Evolutionary conservation across 2,113 vertebrate species (phyloP).

Genomic region (Choloepus hoffmanni): DNA sequence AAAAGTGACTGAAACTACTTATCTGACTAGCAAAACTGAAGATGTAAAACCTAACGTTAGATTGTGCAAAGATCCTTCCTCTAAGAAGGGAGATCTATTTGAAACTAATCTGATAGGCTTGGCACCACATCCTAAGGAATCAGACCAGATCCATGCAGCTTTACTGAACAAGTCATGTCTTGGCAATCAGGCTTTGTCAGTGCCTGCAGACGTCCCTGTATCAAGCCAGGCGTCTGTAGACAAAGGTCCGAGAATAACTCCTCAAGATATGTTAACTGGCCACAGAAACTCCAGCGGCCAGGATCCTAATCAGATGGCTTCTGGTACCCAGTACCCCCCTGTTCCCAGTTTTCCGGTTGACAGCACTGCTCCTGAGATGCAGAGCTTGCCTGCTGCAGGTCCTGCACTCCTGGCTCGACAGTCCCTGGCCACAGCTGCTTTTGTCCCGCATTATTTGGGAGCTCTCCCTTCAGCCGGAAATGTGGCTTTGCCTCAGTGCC

Average conservation of each 20-base stretch:
- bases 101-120: not conserved
- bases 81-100: constrained; percentile 37
- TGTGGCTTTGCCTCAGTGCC: constrained; percentile 84
- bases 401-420: constrained; percentile 84
- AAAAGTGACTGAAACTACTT: constrained; percentile 74
- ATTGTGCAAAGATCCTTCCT: constrained; percentile 39
- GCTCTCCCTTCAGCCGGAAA: constrained; percentile 73
- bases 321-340: constrained; percentile 81
- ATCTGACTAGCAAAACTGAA: constrained; percentile 82
- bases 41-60: constrained; percentile 38
- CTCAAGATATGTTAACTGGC: constrained; percentile 46
- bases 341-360: constrained; percentile 82
- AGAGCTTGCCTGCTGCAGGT: constrained; percentile 79
- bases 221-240: constrained; percentile 24
- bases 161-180: constrained; percentile 41
- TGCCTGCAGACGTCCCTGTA: not conserved
- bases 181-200: not conserved
- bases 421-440: constrained; percentile 83
- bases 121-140: constrained; percentile 47
- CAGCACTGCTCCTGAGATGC: constrained; percentile 67
- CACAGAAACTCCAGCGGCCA: constrained; percentile 78
- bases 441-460: constrained; percentile 88
- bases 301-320: constrained; percentile 58
- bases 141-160: constrained; percentile 46
- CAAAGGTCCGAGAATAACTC: constrained; percentile 48